Base-by-base conservation (phyloP, 1,140 invertebrate species). In the Aricia agestis region DNA sequence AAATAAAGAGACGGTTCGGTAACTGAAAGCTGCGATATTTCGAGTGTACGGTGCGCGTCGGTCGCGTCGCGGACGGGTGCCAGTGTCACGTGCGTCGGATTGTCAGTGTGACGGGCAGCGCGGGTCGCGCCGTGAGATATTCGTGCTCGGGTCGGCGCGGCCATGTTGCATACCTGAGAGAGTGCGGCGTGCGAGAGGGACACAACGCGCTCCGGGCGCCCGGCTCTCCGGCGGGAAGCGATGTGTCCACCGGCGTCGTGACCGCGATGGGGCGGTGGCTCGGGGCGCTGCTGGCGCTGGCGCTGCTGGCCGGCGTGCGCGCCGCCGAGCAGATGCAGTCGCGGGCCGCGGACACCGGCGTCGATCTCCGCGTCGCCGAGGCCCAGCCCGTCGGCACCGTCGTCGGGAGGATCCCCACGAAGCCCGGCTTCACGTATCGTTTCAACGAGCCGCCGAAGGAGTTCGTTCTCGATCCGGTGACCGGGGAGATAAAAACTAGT, bases 371-470 rank as follows among this genome's bases (percentile, higher is more conserved):
- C 82, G 94, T 98, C 63, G 93, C 94, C 57, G 97, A 98, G 87
- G 97, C 96, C 45, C 94, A 96, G 80, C 95, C 97, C 13, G 93
- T 94, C 68, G 97, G 96, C 17, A 97, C 96, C 0, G 82, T 95
- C 4, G 96, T 98, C 6, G 97, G 97, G 15, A 93, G 93, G 75
- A 98, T 98, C 82, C 97, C 97, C 18, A 96, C 94, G 6, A 96
- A 97, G 85, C 94, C 95, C 4, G 96, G 95, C 72, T 98, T 98
- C 87, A 97, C 96, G 0, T 98, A 98, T 82, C 94, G 97, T 52
- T 98, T 98, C 87, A 98, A 98, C 87, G 97, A 98, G 84, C 95
- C 95, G 11, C 96, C 97, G 0, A 93, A 94, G 72, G 96, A 98
- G 83, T 98, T 98, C 82, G 91, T 92, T 10, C 87, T 98, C 57